These are phyloP conservation scores for Acheta domesticus DNA, from an alignment of 2,888 invertebrate species.

Conservation along the genomic window DNA sequence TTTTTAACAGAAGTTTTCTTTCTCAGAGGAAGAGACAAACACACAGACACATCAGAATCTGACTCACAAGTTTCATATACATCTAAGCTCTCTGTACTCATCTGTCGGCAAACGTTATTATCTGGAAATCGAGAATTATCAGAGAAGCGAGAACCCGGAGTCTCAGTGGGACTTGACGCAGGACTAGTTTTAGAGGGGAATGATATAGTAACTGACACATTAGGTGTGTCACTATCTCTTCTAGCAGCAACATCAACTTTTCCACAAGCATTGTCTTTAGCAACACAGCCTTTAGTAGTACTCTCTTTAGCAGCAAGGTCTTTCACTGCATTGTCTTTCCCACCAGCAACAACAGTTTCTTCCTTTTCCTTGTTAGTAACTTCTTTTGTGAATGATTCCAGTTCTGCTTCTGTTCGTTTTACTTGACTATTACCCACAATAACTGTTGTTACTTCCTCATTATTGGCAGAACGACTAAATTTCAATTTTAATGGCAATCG, in stretches of 20 bases:
- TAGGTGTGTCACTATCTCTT: conserved; percentile 36
- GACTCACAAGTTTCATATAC: conserved; percentile 34
- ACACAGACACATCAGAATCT: conserved; percentile 38
- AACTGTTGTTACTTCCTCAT: conserved; percentile 57
- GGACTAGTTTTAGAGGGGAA: conserved; percentile 40
- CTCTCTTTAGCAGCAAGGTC: neutral
- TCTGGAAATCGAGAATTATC: neutral
- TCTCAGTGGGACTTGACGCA: neutral
- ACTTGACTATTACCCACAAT: conserved; percentile 53
- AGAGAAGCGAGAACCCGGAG: neutral
- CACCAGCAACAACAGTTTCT: conserved; percentile 18
- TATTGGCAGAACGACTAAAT: conserved; percentile 54
- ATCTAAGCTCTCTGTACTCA: conserved; percentile 26
- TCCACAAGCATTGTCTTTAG: too few species aligned
- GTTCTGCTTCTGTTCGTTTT: conserved; percentile 40
- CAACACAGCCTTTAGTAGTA: neutral
- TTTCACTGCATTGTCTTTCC: neutral
- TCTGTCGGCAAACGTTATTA: neutral
- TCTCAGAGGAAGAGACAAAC: conserved; percentile 35
- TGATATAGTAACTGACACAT: conserved; percentile 47
- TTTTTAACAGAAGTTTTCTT: conserved; percentile 21
- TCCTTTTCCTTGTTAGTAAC: neutral
- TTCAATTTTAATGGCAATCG: conserved; percentile 57
- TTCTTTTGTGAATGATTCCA: neutral
- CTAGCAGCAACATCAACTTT: conserved; percentile 11